Evolutionary conservation across 2,888 invertebrate genomes (phyloP).

Genomic region (Bellardia bayeri): DNA sequence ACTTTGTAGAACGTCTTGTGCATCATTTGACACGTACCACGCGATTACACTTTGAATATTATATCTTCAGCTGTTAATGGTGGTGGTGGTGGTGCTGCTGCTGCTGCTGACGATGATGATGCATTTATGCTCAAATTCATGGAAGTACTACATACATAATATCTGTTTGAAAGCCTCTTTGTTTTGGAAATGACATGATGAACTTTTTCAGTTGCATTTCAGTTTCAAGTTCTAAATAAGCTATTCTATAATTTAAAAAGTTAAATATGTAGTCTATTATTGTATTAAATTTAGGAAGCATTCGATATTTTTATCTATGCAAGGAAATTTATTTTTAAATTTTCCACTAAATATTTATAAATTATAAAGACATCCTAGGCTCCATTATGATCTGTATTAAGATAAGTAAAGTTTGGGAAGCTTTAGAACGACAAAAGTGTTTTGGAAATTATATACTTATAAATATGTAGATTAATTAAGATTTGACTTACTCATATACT

Average conservation of each 20-base stretch:
- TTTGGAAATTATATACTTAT: too few species aligned
- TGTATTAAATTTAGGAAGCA: conserved; percentile 23
- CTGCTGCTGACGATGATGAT: neutral
- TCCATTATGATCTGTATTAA: too few species aligned
- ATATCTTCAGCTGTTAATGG: neutral
- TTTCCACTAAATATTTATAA: neutral
- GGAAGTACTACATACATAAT: neutral
- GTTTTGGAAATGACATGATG: conserved; percentile 1
- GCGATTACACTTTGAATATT: neutral
- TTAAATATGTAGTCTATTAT: too few species aligned
- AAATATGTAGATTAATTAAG: too few species aligned
- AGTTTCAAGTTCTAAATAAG: conserved; percentile 14
- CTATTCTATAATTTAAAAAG: neutral
- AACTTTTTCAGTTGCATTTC: neutral
- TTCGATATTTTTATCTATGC: neutral
- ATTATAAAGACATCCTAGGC: too few species aligned
- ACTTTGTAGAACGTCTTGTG: conserved; percentile 59
- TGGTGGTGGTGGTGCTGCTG: too few species aligned
- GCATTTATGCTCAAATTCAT: neutral
- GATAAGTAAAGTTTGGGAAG: too few species aligned
- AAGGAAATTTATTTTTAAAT: conserved; percentile 4
- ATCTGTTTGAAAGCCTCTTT: neutral
- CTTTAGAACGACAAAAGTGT: too few species aligned
- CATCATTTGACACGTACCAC: conserved; percentile 59
- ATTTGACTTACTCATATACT: too few species aligned